Percentiles rank a stretch among this genome's conserved stretches.
These are phyloP conservation scores for Drosophila simulans DNA, from an alignment of 1,140 invertebrate genomes.

Conservation along the genomic window DNA sequence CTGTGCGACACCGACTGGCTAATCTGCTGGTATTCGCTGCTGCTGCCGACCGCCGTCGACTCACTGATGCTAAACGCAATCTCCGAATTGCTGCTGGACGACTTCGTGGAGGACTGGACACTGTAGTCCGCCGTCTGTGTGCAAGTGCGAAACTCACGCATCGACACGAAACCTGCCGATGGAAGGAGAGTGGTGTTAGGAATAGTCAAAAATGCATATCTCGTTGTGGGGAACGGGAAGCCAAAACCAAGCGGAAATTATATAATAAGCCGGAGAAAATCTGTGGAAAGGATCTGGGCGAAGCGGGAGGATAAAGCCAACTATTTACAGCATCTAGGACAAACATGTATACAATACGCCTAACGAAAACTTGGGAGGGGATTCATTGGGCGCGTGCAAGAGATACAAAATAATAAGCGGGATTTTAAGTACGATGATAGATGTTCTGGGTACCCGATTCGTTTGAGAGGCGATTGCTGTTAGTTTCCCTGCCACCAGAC, in stretches of 20 bases:
- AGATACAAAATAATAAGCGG: not conserved
- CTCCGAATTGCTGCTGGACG: constrained; percentile 78
- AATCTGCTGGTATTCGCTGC: constrained; percentile 50
- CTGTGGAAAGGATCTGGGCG: not conserved
- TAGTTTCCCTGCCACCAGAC: constrained; percentile 40
- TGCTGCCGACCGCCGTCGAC: constrained; percentile 38
- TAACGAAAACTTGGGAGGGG: not conserved
- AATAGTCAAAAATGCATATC: not conserved
- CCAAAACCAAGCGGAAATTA: constrained; percentile 5
- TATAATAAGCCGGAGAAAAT: not conserved
- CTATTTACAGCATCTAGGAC: constrained; percentile 1
- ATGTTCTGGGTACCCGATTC: constrained; percentile 76
- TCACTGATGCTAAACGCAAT: constrained; percentile 62
- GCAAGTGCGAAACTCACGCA: constrained; percentile 88
- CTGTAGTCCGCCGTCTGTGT: constrained; percentile 85
- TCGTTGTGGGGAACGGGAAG: not conserved
- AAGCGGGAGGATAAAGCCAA: not conserved
- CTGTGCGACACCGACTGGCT: constrained; percentile 51
- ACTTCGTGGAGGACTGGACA: constrained; percentile 72
- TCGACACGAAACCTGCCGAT: constrained; percentile 89
- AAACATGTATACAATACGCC: not conserved
- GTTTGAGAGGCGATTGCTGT: constrained; percentile 82
- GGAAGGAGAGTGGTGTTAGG: not conserved
- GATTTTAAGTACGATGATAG: not conserved
- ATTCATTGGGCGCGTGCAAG: not conserved